Evolutionary conservation across 2,797 vertebrate species (phyloP).

Genomic region (Novumbra hubbsi): DNA sequence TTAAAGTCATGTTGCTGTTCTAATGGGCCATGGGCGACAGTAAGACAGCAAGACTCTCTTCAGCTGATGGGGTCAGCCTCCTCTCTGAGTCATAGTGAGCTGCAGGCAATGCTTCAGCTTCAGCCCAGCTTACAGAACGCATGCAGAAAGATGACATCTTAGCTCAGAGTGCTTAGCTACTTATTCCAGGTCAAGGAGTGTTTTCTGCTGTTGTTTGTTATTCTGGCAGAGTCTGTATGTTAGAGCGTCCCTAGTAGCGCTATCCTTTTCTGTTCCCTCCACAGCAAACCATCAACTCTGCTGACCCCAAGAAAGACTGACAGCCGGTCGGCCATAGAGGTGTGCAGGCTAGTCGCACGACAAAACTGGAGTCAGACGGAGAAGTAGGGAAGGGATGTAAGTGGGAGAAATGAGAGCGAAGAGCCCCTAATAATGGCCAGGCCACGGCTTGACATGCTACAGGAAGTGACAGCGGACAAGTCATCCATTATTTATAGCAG

Average conservation of each 20-base stretch:
- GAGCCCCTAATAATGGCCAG: constrained; percentile 77
- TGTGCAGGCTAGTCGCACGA: constrained; percentile 68
- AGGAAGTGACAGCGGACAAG: constrained; percentile 81
- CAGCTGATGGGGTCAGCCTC: constrained; percentile 51
- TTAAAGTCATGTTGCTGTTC: constrained; percentile 34
- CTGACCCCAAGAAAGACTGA: constrained; percentile 60
- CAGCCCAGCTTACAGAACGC: constrained; percentile 45
- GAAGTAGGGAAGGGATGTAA: constrained; percentile 38
- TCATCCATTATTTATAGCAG: constrained; percentile 83
- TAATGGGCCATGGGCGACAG: constrained; percentile 35
- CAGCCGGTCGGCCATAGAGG: constrained; percentile 62
- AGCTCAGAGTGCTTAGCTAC: constrained; percentile 41
- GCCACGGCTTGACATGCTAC: constrained; percentile 73
- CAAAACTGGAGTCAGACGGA: constrained; percentile 69
- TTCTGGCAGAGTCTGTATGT: constrained; percentile 16
- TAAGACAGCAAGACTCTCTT: constrained; percentile 49
- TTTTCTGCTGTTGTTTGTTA: constrained; percentile 32
- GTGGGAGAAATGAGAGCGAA: constrained; percentile 47
- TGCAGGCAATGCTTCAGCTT: constrained; percentile 10
- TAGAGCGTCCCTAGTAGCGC: constrained; percentile 30
- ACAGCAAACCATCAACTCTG: constrained; percentile 54
- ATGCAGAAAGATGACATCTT: constrained; percentile 41
- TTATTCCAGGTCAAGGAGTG: constrained; percentile 44
- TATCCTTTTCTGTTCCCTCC: constrained; percentile 58
- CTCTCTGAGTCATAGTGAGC: constrained; percentile 31